Evolutionary conservation across 2,888 invertebrate species (phyloP).

Genomic region (Liodrosophila aerea): DNA sequence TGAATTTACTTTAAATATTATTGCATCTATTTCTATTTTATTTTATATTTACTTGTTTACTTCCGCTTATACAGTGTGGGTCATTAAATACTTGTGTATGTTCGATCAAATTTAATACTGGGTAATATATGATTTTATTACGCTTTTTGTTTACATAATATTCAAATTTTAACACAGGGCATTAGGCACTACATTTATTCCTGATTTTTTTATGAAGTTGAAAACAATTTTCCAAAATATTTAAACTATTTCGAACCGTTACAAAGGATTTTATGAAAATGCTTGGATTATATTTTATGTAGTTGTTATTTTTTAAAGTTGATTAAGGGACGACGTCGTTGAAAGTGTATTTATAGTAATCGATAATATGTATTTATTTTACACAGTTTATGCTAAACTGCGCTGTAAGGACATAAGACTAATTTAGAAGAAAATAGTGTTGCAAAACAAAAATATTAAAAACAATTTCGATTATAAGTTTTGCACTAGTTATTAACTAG

Average conservation of each 20-base stretch:
- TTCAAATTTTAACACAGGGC: conserved; percentile 49
- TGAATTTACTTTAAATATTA: conserved; percentile 1
- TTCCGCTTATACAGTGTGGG: conserved; percentile 8
- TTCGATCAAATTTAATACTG: conserved; percentile 7
- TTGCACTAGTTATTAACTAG: too few relatives aligned
- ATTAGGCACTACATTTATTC: conserved; percentile 73
- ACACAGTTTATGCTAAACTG: too few relatives aligned
- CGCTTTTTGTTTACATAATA: conserved; percentile 20
- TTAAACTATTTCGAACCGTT: conserved; percentile 36
- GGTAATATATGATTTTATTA: conserved; percentile 12
- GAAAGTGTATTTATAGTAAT: conserved; percentile 13
- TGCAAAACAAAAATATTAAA: too few relatives aligned
- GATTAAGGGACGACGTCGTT: conserved; percentile 47
- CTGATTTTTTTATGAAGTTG: conserved; percentile 50
- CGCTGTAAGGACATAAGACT: too few relatives aligned
- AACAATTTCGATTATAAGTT: too few relatives aligned
- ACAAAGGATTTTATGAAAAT: conserved; percentile 28
- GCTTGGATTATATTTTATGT: conserved; percentile 20
- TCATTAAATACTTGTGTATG: conserved; percentile 29
- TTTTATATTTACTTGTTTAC: conserved; percentile 27
- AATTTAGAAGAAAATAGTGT: conserved; percentile 7
- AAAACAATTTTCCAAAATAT: conserved; percentile 52
- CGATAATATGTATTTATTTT: conserved; percentile 10
- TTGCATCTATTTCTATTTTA: conserved; percentile 4
- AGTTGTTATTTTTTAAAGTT: conserved; percentile 22